Percentiles rank a stretch among this genome's conserved stretches.
Evolutionary conservation across 2,797 vertebrate species (phyloP).

Genomic region (Gila robusta): DNA sequence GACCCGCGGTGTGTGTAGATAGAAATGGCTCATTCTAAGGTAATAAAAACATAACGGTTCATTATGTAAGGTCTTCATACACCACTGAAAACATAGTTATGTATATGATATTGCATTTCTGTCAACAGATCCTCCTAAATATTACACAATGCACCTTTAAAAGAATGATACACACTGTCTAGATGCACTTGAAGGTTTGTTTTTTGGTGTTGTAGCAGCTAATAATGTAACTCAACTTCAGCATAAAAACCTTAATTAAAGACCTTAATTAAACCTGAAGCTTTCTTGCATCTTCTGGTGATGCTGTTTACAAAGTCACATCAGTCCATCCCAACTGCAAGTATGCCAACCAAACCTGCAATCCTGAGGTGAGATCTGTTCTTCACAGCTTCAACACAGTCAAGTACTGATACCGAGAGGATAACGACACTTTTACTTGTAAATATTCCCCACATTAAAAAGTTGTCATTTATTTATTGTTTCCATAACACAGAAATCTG

Average conservation of each 20-base stretch:
- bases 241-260: neutral
- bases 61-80: too few species aligned
- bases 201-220: neutral
- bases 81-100: too few species aligned
- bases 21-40: too few species aligned
- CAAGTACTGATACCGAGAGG: too few species aligned
- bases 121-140: too few species aligned
- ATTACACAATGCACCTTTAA: too few species aligned
- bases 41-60: too few species aligned
- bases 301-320: slow-evolving; percentile 88
- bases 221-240: neutral
- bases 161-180: neutral
- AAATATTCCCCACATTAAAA: neutral
- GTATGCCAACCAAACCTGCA: slow-evolving; percentile 85
- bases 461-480: neutral
- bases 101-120: too few species aligned
- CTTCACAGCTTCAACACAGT: neutral
- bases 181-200: neutral
- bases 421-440: neutral
- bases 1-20: too few species aligned
- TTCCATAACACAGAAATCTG: neutral
- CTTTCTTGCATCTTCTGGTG: slow-evolving; percentile 89
- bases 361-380: slow-evolving; percentile 79
- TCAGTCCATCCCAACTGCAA: slow-evolving; percentile 80
- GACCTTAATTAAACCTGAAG: slow-evolving; percentile 68